phyloP scores from a whole-genome alignment of 2,113 vertebrate species.

The Oenanthe melanoleuca region DNA sequence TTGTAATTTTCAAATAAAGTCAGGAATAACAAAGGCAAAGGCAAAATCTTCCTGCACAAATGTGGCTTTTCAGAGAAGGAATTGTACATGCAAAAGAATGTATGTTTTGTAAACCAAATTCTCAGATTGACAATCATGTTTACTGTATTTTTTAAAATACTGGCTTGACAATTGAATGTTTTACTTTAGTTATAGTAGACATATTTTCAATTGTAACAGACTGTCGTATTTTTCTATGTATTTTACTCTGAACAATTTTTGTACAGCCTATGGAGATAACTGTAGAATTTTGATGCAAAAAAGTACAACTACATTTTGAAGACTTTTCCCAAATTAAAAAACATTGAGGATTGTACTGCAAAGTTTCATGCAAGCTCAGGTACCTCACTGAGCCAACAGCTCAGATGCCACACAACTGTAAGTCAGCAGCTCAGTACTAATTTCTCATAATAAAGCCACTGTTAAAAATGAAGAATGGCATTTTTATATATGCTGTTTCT shows the following conservation, averaged over 20 bases:
- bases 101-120: background rate
- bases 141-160: constrained; percentile 1
- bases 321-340: background rate
- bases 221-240: background rate
- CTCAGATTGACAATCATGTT: background rate
- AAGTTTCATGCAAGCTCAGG: background rate
- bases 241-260: background rate
- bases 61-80: background rate
- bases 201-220: background rate
- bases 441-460: background rate
- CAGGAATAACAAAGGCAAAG: background rate
- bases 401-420: background rate
- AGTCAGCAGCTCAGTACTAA: background rate
- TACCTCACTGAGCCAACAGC: background rate
- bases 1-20: constrained; percentile 49
- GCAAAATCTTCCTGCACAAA: background rate
- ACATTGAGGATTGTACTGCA: background rate
- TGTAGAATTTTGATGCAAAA: background rate
- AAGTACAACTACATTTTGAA: background rate
- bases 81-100: background rate
- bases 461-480: background rate
- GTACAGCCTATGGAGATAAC: background rate
- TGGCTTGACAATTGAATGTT: background rate
- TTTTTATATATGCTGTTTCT: background rate
- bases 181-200: background rate